phyloP scores from a whole-genome alignment of 2,797 vertebrate species.

The Gambelia wislizenii region DNA sequence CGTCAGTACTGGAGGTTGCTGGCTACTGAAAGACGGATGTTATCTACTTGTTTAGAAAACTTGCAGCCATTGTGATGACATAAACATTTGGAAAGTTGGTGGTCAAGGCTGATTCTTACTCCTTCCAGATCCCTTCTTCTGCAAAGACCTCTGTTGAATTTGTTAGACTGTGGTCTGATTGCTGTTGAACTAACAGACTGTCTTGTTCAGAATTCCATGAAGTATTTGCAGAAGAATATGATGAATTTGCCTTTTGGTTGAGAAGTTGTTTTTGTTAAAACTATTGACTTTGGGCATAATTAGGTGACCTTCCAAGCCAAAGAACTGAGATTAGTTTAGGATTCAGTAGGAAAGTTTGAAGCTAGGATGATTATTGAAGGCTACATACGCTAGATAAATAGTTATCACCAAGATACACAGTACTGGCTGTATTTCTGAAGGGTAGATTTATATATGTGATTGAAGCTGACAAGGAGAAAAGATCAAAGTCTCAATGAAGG shows the following conservation, averaged over 20 bases:
- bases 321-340: not conserved
- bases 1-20: not conserved
- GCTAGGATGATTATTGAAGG: not conserved
- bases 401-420: not conserved
- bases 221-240: constrained; percentile 1
- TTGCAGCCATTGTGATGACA: not conserved
- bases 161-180: not conserved
- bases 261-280: constrained; percentile 7
- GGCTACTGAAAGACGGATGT: not conserved
- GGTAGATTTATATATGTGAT: not conserved
- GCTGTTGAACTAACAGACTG: not conserved
- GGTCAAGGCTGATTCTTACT: not conserved
- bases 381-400: not conserved
- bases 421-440: not conserved
- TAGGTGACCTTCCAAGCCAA: not conserved
- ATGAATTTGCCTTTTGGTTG: constrained; percentile 1
- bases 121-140: not conserved
- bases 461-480: constrained; percentile 9
- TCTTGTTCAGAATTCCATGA: not conserved
- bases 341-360: not conserved
- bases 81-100: not conserved
- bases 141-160: not conserved
- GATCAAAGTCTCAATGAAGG: constrained; percentile 16
- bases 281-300: not conserved
- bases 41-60: not conserved